Evolutionary conservation across 2,888 invertebrate genomes (phyloP), one percentile per base, ranked within the genome.

Genomic region (Drosophila incognita): DNA sequence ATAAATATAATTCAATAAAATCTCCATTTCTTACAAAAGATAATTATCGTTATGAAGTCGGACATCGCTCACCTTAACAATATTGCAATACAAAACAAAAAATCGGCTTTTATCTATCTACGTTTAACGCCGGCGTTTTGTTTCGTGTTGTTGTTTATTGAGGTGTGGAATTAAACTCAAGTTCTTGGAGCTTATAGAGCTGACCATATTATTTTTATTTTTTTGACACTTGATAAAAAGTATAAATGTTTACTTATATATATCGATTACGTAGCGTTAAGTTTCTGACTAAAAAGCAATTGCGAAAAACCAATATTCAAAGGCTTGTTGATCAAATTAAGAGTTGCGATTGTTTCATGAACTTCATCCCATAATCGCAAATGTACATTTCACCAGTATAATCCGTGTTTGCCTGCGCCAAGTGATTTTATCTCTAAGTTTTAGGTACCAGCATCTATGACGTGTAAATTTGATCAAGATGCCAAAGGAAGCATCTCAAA

Each of bases 1-100:
- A 86, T 79, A 82, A 81, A 79, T 85, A 83, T 78, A 74, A 74
- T 79, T 72, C 70, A 85, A 85, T 85, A 85, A 85, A 85, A 85
- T 81, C 86, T 80, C 80, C 72, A 78, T 79, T 83, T 82, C 83
- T 80, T 80, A 81, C 52, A 74, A 74, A 76, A 53, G 51, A 40
- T 57, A 64, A 40, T 65, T 24, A 42, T n/a, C n/a, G 15, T 24
- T 54, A 51, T 29, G 49, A 51, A 57, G n/a, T 35, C 13, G 8
- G 48, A 46, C 54, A 54, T 67, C 24, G 24, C 18, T 57, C 24
- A 42, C 13, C 35, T 31, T 15, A 11, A 58, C 38, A 29, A 7
- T n/a, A 46, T 38, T 54, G 36, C 21, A 15, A 53, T 10, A 15
- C 13, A 24, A 42, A 21, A 21, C 42, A 21, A 21, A 42, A 42